Evolutionary conservation across 53 echinoderm and acorn worm species (phyloP).

Genomic region (Mesocentrotus franciscanus): DNA sequence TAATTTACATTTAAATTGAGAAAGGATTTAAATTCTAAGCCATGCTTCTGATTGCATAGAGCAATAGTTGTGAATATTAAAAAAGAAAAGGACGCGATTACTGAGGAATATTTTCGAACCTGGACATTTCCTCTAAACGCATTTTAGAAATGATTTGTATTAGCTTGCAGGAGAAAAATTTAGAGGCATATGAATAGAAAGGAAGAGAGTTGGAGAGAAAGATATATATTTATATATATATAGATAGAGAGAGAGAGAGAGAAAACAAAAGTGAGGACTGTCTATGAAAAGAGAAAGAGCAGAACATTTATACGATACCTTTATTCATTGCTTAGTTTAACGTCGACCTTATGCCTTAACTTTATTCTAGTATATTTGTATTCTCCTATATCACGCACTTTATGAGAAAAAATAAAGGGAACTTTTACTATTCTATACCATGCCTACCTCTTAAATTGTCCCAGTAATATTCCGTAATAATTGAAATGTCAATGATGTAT

Average conservation of each 20-base stretch:
- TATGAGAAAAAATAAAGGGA: too few species aligned
- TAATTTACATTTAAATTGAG: conserved; percentile 41
- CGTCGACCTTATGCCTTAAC: too few species aligned
- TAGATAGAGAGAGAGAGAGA: background rate
- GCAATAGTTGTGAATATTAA: background rate
- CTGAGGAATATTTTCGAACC: background rate
- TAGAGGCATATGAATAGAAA: background rate
- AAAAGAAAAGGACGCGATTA: background rate
- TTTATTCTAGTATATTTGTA: too few species aligned
- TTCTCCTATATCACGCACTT: too few species aligned
- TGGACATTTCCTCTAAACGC: background rate
- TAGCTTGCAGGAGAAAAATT: background rate
- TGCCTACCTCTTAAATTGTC: too few species aligned
- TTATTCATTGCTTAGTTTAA: too few species aligned
- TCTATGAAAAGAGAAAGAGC: too few species aligned
- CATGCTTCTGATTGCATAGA: background rate
- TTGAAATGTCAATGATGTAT: too few species aligned
- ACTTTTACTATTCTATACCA: too few species aligned
- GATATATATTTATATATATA: background rate
- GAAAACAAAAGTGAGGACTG: background rate
- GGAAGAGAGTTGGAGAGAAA: background rate
- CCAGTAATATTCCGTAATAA: too few species aligned
- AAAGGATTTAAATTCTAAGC: conserved; percentile 20
- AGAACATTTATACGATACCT: too few species aligned
- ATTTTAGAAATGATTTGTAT: background rate